Evolutionary conservation across 2,888 invertebrate genomes (phyloP).

Genomic region (Dasysyrphus tricinctus): DNA sequence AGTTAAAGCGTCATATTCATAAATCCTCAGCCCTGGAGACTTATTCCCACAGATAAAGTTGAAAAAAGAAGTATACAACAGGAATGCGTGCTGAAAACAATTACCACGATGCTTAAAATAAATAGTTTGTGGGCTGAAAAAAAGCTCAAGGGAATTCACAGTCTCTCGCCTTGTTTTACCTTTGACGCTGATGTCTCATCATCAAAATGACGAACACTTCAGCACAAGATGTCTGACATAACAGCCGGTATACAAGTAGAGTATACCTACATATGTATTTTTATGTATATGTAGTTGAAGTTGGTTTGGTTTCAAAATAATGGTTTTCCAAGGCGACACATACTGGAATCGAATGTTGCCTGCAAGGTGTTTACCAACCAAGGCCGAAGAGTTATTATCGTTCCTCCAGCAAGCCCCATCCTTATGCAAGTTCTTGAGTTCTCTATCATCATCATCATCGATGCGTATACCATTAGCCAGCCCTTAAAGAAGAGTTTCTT

Average conservation of each 20-base stretch:
- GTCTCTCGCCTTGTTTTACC: neutral
- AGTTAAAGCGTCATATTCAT: too few relatives aligned
- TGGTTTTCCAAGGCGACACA: constrained; percentile 27
- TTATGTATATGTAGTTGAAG: neutral
- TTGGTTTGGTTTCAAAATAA: constrained; percentile 17
- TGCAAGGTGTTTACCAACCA: constrained; percentile 46
- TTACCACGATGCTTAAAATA: constrained; percentile 46
- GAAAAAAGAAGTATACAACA: too few relatives aligned
- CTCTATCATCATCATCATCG: constrained; percentile 47
- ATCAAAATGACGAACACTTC: neutral
- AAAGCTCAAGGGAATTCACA: constrained; percentile 46
- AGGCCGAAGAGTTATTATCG: constrained; percentile 26
- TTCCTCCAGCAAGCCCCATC: neutral
- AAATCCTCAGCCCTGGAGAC: neutral
- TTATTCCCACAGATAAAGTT: neutral
- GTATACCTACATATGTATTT: neutral
- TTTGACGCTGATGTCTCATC: neutral
- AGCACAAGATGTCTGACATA: neutral
- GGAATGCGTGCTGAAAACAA: constrained; percentile 59
- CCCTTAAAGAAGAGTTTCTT: neutral
- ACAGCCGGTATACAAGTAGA: neutral
- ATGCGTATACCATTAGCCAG: constrained; percentile 55
- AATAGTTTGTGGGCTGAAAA: constrained; percentile 41
- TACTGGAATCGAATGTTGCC: constrained; percentile 13
- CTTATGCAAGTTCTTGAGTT: neutral